Evolutionary conservation across 1,140 invertebrate species (phyloP).

Genomic region (Spodoptera litura): DNA sequence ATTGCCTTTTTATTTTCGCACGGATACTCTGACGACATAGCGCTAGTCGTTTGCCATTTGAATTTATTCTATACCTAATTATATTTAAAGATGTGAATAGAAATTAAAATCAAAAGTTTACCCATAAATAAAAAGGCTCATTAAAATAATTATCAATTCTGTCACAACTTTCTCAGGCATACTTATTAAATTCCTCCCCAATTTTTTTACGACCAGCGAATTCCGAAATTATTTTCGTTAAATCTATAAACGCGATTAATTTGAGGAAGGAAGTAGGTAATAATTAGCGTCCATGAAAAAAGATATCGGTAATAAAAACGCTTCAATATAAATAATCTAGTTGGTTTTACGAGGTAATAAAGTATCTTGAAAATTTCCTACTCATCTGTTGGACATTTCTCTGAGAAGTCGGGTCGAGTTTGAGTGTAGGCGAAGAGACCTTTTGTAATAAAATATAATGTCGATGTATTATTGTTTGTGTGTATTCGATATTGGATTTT

Average conservation of each 20-base stretch:
- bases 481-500: slow-evolving; percentile 39
- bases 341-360: slow-evolving; percentile 58
- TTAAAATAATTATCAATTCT: slow-evolving; percentile 25
- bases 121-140: slow-evolving; percentile 19
- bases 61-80: too few species aligned
- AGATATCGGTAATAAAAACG: slow-evolving; percentile 55
- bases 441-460: slow-evolving; percentile 43
- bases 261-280: slow-evolving; percentile 55
- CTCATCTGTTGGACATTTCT: slow-evolving; percentile 50
- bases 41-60: too few species aligned
- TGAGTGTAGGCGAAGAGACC: slow-evolving; percentile 38
- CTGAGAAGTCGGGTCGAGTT: slow-evolving; percentile 15
- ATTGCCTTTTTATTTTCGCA: too few species aligned
- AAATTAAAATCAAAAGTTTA: not conserved
- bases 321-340: slow-evolving; percentile 57
- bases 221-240: slow-evolving; percentile 22
- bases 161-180: slow-evolving; percentile 25
- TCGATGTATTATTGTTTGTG: slow-evolving; percentile 37
- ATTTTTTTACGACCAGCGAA: slow-evolving; percentile 33
- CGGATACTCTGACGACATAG: too few species aligned
- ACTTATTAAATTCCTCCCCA: slow-evolving; percentile 11
- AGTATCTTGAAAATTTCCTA: slow-evolving; percentile 49
- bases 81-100: not conserved
- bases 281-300: slow-evolving; percentile 53
- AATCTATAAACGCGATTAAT: slow-evolving; percentile 50